Evolutionary conservation across 1,140 invertebrate genomes (phyloP).

Genomic region (Lordiphosa stackelbergi): DNA sequence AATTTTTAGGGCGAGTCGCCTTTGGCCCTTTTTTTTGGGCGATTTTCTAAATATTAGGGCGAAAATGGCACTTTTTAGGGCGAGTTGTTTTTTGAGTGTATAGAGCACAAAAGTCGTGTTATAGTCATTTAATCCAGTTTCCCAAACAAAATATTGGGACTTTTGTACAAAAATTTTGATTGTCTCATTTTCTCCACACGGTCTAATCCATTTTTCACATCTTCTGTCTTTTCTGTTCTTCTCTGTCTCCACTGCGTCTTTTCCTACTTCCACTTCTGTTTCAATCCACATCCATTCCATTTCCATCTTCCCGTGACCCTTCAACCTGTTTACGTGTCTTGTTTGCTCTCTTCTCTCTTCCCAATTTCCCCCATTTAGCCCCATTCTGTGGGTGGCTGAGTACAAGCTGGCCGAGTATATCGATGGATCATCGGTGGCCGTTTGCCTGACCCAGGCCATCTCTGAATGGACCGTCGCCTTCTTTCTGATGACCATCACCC

Average conservation of each 20-base stretch:
- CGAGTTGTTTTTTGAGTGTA: too few species aligned
- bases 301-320: slow-evolving; percentile 31
- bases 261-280: slow-evolving; percentile 13
- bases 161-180: too few species aligned
- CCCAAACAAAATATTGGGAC: too few species aligned
- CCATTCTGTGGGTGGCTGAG: slow-evolving; percentile 86
- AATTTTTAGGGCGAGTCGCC: too few species aligned
- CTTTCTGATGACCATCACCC: slow-evolving; percentile 86
- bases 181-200: slow-evolving; percentile 6
- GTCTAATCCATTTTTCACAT: slow-evolving; percentile 4
- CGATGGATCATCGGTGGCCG: slow-evolving; percentile 83
- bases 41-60: too few species aligned
- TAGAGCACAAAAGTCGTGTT: too few species aligned
- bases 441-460: slow-evolving; percentile 86
- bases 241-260: slow-evolving; percentile 3
- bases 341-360: slow-evolving; percentile 37
- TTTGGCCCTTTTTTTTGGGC: too few species aligned
- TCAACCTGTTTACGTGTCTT: slow-evolving; percentile 54
- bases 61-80: too few species aligned
- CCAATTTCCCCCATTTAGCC: slow-evolving; percentile 79
- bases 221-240: slow-evolving; percentile 2
- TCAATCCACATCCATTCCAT: slow-evolving; percentile 9
- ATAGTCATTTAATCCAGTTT: too few species aligned
- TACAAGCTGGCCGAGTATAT: slow-evolving; percentile 84
- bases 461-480: slow-evolving; percentile 86